Evolutionary conservation across 1,140 invertebrate genomes (phyloP).

Genomic region (Brachionus paranguensis): DNA sequence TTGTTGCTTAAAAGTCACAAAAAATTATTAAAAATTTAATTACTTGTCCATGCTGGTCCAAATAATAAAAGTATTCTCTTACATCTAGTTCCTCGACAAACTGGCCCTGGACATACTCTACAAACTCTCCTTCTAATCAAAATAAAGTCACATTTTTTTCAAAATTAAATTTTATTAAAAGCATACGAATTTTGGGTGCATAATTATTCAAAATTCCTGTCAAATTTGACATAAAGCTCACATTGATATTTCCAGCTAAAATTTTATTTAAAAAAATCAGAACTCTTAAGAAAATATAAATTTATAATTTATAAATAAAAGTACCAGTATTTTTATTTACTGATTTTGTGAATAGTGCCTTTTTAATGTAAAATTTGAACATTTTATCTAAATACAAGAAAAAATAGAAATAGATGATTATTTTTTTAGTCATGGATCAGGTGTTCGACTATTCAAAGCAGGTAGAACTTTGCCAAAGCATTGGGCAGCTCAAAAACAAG

Average conservation of each 20-base stretch:
- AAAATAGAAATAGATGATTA: background rate
- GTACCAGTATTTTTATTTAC: slow-evolving; percentile 34
- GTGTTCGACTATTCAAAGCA: background rate
- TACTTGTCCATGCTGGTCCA: slow-evolving; percentile 97
- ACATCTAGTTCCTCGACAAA: slow-evolving; percentile 63
- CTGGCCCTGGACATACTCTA: background rate
- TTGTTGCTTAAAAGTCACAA: too few species aligned
- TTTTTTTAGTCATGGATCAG: background rate
- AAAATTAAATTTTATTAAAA: background rate
- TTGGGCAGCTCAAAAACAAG: background rate
- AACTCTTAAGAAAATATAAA: background rate
- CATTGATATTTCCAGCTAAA: background rate
- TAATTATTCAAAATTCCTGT: background rate
- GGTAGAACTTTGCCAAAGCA: background rate
- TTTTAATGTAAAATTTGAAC: background rate
- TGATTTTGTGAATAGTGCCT: background rate
- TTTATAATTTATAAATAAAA: background rate
- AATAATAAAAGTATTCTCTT: slow-evolving; percentile 94
- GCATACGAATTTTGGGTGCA: background rate
- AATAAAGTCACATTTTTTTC: background rate
- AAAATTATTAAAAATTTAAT: slow-evolving; percentile 41
- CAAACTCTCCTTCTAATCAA: background rate
- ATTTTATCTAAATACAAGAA: background rate
- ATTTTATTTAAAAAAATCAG: background rate
- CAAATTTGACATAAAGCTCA: background rate